Conservation (phyloP, 2,797 vertebrate species). For the Tarsius wallacei region DNA sequence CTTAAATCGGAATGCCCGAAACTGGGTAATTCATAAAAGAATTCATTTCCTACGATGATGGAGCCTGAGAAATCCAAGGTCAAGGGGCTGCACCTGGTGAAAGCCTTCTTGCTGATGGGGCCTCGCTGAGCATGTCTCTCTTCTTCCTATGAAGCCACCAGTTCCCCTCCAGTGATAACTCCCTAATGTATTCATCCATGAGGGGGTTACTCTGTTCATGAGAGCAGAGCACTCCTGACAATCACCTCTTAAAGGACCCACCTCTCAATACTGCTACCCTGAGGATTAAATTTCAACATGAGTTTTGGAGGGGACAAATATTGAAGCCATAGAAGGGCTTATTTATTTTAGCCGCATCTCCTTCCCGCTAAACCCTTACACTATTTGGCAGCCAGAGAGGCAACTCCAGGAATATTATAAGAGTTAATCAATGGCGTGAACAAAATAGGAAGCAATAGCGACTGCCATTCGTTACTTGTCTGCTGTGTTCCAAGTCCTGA, state of each 20-base stretch:
- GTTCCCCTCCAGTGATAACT: neutral
- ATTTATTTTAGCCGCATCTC: neutral
- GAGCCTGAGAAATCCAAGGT: no score
- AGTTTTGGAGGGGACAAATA: neutral
- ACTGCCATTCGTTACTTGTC: rapidly evolving
- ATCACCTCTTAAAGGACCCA: neutral
- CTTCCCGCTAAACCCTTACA: neutral
- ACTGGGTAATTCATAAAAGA: neutral
- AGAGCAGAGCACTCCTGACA: neutral
- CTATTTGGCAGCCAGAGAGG: neutral
- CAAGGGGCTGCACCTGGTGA: neutral
- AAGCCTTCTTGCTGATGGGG: neutral
- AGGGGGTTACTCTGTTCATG: neutral
- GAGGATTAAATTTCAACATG: neutral
- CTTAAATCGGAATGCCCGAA: neutral
- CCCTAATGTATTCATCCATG: no score
- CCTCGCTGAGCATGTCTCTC: neutral
- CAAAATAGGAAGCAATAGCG: neutral
- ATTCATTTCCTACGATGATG: neutral
- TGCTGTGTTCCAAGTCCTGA: neutral
- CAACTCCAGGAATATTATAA: neutral
- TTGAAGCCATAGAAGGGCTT: neutral
- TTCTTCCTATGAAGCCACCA: neutral
- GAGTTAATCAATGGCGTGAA: neutral
- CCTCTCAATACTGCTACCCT: neutral